Conservation (phyloP, 2,113 vertebrate species). For the Oreochromis spilurus region DNA sequence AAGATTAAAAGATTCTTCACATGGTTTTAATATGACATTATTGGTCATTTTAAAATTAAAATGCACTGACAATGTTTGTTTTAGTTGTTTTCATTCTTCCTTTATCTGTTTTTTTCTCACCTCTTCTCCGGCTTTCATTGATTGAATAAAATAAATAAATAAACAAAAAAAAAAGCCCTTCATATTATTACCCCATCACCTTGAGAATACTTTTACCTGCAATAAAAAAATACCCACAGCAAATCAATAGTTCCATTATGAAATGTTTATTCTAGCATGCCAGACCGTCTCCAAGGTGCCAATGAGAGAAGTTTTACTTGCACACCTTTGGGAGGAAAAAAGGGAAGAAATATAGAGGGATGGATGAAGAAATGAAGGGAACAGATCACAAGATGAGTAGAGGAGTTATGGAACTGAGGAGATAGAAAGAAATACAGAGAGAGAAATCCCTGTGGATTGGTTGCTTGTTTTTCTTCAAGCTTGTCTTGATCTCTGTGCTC, state of each 20-base stretch:
- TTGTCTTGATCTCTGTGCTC: constrained; percentile 19
- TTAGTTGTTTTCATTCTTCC: neutral
- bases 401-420: neutral
- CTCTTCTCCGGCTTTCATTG: neutral
- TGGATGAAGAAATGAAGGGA: constrained; percentile 1
- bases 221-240: neutral
- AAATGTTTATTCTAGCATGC: constrained; percentile 47
- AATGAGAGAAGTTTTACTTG: constrained; percentile 13
- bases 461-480: constrained; percentile 8
- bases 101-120: neutral
- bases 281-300: neutral
- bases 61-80: neutral
- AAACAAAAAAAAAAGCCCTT: neutral
- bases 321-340: neutral
- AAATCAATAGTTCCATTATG: constrained; percentile 55
- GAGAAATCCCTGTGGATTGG: constrained; percentile 3
- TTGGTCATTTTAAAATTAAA: neutral
- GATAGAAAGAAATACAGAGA: neutral
- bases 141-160: constrained; percentile 30
- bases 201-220: constrained; percentile 34
- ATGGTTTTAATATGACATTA: neutral
- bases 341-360: neutral
- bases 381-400: neutral
- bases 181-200: constrained; percentile 35
- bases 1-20: neutral